Percentiles rank a stretch among this genome's conserved stretches.
Evolutionary conservation across 2,888 invertebrate genomes (phyloP).

Genomic region (Camponotus fellah): DNA sequence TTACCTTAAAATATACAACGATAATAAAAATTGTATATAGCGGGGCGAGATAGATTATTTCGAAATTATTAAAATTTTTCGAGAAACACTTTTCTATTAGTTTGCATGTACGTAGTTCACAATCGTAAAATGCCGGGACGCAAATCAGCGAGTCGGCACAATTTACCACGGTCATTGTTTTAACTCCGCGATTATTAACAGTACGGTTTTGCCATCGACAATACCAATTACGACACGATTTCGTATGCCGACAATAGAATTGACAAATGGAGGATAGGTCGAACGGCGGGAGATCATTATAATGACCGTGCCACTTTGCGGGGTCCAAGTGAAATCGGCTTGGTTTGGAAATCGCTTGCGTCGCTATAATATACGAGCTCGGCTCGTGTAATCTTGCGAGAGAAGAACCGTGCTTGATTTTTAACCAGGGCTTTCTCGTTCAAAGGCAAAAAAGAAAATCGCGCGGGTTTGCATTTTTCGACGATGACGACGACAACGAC

Average conservation of each 20-base stretch:
- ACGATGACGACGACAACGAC: background rate
- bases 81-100: background rate
- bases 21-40: background rate
- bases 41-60: background rate
- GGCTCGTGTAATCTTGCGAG: constrained; percentile 12
- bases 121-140: constrained; percentile 6
- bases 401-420: constrained; percentile 24
- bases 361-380: constrained; percentile 1
- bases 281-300: constrained; percentile 28
- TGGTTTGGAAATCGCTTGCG: constrained; percentile 12
- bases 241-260: constrained; percentile 43
- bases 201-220: constrained; percentile 16
- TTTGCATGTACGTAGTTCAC: no score
- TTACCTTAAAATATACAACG: background rate
- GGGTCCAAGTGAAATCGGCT: constrained; percentile 36
- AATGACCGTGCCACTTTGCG: constrained; percentile 35
- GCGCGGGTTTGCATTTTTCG: constrained; percentile 24
- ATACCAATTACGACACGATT: constrained; percentile 16
- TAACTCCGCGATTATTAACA: constrained; percentile 39
- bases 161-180: constrained; percentile 28
- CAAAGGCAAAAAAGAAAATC: constrained; percentile 26
- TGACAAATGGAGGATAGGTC: constrained; percentile 35
- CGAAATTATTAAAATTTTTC: background rate
- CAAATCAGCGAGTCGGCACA: background rate
- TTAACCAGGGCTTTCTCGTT: constrained; percentile 10